Conservation (phyloP, 2,888 invertebrate species). For the Eremobia ochroleuca region DNA sequence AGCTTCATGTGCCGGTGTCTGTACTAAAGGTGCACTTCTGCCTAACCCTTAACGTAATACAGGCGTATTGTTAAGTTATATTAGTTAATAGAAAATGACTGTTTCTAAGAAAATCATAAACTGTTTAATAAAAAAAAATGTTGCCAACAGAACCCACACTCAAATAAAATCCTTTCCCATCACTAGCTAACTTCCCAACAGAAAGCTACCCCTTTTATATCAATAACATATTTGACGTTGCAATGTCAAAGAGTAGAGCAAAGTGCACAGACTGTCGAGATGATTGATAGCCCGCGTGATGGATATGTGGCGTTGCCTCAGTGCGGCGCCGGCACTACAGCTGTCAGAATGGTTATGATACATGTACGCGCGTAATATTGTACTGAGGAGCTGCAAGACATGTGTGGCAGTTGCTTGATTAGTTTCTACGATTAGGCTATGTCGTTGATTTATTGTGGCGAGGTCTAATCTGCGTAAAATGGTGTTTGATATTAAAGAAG, state of each 20-base stretch:
- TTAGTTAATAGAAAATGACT: background rate
- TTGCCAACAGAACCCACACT: background rate
- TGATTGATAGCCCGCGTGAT: slow-evolving; percentile 72
- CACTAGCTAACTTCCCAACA: slow-evolving; percentile 14
- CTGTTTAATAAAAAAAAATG: background rate
- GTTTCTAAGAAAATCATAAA: background rate
- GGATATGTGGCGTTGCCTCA: slow-evolving; percentile 52
- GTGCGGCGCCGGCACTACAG: slow-evolving; percentile 44
- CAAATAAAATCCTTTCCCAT: background rate
- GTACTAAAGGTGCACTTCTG: background rate
- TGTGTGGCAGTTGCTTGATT: slow-evolving; percentile 46
- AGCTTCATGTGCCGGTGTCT: no score
- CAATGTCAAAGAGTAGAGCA: slow-evolving; percentile 55
- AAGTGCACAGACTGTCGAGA: slow-evolving; percentile 68
- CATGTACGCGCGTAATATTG: slow-evolving; percentile 43
- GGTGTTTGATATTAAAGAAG: background rate
- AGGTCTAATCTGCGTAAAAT: background rate
- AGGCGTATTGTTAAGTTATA: background rate
- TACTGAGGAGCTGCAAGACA: slow-evolving; percentile 37
- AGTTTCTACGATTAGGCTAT: slow-evolving; percentile 43
- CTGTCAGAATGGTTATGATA: slow-evolving; percentile 60
- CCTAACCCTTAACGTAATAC: background rate
- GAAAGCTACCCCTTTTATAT: slow-evolving; percentile 24
- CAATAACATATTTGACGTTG: slow-evolving; percentile 49
- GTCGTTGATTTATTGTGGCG: slow-evolving; percentile 29